Evolutionary conservation across 2,888 invertebrate species (phyloP).

Genomic region (Nomada fucata): DNA sequence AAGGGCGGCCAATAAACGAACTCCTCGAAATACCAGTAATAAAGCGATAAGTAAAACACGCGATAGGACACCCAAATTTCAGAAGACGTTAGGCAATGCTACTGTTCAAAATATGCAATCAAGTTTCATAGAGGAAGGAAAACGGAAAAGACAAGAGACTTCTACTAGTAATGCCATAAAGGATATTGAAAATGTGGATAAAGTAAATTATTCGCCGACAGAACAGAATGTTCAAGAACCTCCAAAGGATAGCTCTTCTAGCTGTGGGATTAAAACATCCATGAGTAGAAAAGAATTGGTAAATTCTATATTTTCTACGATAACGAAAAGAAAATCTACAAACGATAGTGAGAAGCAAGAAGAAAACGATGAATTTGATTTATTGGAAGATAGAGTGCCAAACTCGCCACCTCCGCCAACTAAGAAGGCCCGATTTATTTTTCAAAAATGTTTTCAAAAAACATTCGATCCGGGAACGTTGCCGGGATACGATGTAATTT

Average conservation of each 20-base stretch:
- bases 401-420: slow-evolving; percentile 87
- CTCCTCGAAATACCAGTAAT: slow-evolving; percentile 20
- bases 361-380: not conserved
- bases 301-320: slow-evolving; percentile 47
- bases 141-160: not conserved
- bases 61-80: slow-evolving; percentile 19
- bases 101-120: slow-evolving; percentile 1
- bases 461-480: slow-evolving; percentile 87
- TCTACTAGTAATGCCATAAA: not conserved
- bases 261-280: slow-evolving; percentile 2
- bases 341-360: slow-evolving; percentile 64
- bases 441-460: slow-evolving; percentile 90
- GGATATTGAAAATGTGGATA: not conserved
- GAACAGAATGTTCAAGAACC: slow-evolving; percentile 5
- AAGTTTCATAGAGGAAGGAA: slow-evolving; percentile 20
- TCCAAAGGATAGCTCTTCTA: slow-evolving; percentile 4
- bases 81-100: slow-evolving; percentile 7
- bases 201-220: not conserved
- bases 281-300: slow-evolving; percentile 23
- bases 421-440: slow-evolving; percentile 87
- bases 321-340: slow-evolving; percentile 54
- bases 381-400: slow-evolving; percentile 85
- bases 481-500: slow-evolving; percentile 86
- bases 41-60: slow-evolving; percentile 41
- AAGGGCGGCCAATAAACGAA: slow-evolving; percentile 18